Evolutionary conservation across 2,888 invertebrate genomes (phyloP), one percentile per base, ranked within the genome.

Genomic region (Ichneumon xanthorius): DNA sequence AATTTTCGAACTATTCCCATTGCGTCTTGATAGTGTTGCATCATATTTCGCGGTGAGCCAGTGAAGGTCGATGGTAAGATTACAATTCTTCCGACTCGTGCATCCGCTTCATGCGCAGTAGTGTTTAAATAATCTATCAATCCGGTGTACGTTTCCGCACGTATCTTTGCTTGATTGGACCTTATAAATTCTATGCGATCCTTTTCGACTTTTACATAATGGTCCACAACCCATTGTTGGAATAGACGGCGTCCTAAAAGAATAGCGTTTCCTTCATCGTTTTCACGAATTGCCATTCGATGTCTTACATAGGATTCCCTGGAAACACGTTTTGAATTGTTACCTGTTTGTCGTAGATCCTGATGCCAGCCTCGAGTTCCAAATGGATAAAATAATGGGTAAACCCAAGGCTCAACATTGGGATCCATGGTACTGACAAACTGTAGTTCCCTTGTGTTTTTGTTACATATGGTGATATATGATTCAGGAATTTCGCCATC

Each of bases 1-100:
- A 87, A 93, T 83, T 92, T 92, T 53, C 90, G 48, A 4, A 94
- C 94, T 70, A 94, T 92, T 14, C 93, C 88, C 94, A 94, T 94
- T 0, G 93, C 92, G 90, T 94, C 94, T 85, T 94, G 93, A 87
- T 91, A 93, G 48, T 90, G 88, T 88, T 94, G 91, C 45, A 90
- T 85, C 92, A 93, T 91, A 68, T 90, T 88, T 26, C 93, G 86
- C 5, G 93, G 93, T 40, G 91, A 87, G 9, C 93, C 92, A 19
- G 84, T 80, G 85, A 93, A 94, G 33, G 92, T 88, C 9, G 92
- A 91, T 50, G 93, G 92, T 40, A 93, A 86, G 72, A 93, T 92
- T 14, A 93, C 87, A 72, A 90, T 89, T 88, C 87, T 89, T 75
- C 93, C 93, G 80, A 90, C 84, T 61, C 68, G 53, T 11, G 37